These are phyloP conservation scores for Numenius arquata DNA, from an alignment of 2,113 vertebrate species.

Conservation along the genomic window DNA sequence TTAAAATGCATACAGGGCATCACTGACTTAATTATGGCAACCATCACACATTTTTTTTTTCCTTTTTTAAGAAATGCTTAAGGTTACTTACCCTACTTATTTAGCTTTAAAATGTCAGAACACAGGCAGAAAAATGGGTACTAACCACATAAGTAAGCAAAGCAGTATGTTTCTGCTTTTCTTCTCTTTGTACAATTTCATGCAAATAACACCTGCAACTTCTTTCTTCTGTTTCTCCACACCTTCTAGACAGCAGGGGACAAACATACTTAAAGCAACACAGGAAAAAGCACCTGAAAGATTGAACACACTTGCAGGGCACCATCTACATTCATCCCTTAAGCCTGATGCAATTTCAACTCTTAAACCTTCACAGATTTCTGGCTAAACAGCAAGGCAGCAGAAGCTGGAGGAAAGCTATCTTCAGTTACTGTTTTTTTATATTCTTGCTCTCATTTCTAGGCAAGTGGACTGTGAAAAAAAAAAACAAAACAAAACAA, in stretches of 20 bases:
- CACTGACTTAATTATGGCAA: not conserved
- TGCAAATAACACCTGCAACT: not conserved
- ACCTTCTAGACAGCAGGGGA: not conserved
- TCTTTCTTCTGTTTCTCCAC: not conserved
- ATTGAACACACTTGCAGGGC: not conserved
- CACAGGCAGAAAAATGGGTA: not conserved
- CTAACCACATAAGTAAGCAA: not conserved
- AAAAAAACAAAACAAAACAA: not conserved
- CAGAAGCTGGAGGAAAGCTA: not conserved
- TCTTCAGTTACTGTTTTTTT: not conserved
- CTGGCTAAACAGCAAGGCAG: not conserved
- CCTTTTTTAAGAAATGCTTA: not conserved
- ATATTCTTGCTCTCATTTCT: not conserved
- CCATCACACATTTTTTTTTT: not conserved
- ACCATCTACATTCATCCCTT: not conserved
- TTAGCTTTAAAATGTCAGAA: not conserved
- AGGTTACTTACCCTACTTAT: not conserved
- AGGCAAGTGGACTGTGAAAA: not conserved
- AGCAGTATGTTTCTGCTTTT: not conserved
- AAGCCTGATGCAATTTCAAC: not conserved
- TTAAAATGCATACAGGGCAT: not conserved
- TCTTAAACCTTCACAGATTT: not conserved
- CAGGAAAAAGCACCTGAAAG: not conserved
- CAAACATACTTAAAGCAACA: not conserved
- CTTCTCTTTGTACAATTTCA: not conserved